phyloP scores from a whole-genome alignment of 2,888 invertebrate species.

The Erebia ligea region DNA sequence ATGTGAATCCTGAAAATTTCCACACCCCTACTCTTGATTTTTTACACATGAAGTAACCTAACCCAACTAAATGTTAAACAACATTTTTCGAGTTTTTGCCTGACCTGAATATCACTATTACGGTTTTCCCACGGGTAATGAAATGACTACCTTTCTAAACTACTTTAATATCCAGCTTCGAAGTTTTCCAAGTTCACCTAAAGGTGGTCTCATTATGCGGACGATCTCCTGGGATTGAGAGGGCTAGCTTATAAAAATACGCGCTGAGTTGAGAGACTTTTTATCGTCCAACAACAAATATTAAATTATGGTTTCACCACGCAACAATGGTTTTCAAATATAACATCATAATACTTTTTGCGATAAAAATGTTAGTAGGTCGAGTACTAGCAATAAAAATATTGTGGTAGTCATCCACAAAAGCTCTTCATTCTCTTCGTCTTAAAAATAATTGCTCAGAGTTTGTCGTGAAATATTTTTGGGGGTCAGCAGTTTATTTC shows the following conservation, averaged over 20 bases:
- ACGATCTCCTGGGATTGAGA: no score
- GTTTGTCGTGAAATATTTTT: neutral
- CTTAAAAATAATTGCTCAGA: neutral
- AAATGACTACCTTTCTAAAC: no score
- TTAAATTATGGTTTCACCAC: neutral
- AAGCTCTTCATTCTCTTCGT: neutral
- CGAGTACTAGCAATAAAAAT: neutral
- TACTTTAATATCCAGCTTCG: neutral
- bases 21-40: neutral
- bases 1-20: neutral
- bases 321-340: neutral
- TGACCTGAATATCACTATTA: neutral
- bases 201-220: no score
- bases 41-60: neutral
- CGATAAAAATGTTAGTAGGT: conserved; percentile 2
- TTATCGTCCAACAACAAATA: neutral
- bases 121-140: neutral
- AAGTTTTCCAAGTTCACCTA: no score
- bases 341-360: neutral
- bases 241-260: no score
- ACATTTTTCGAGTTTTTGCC: neutral
- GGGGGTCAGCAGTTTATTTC: neutral
- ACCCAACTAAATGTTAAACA: neutral
- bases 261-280: no score
- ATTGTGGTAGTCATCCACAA: neutral